Evolutionary conservation across 2,797 vertebrate species (phyloP).

Genomic region (Peromyscus melanophrys): DNA sequence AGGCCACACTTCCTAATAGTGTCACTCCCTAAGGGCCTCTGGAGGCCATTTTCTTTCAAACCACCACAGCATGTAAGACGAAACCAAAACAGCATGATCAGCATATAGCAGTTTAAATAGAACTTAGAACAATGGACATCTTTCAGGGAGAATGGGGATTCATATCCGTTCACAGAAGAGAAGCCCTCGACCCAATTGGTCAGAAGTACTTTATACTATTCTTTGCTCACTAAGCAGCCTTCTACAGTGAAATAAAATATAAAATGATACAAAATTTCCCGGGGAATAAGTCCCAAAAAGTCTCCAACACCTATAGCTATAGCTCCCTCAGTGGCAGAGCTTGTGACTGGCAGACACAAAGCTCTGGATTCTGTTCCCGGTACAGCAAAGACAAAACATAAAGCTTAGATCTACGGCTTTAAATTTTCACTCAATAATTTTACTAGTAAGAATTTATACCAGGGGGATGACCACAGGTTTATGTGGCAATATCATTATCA

Average conservation of each 20-base stretch:
- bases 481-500: constrained; percentile 16
- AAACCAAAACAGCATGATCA: background rate
- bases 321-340: background rate
- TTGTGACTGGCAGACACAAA: background rate
- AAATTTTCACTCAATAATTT: constrained; percentile 32
- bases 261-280: background rate
- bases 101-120: background rate
- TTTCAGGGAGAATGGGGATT: background rate
- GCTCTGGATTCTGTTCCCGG: background rate
- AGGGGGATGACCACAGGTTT: background rate
- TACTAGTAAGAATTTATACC: constrained; percentile 1
- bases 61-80: background rate
- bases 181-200: background rate
- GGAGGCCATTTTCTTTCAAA: background rate
- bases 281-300: background rate
- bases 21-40: background rate
- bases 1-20: background rate
- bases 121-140: background rate
- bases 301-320: background rate
- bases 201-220: background rate
- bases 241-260: background rate
- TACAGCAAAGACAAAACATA: background rate
- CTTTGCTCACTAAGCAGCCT: background rate
- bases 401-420: background rate
- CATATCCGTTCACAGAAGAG: background rate